These are phyloP conservation scores for Caenorhabditis afra DNA, from an alignment of 2,888 invertebrate species.

Conservation along the genomic window DNA sequence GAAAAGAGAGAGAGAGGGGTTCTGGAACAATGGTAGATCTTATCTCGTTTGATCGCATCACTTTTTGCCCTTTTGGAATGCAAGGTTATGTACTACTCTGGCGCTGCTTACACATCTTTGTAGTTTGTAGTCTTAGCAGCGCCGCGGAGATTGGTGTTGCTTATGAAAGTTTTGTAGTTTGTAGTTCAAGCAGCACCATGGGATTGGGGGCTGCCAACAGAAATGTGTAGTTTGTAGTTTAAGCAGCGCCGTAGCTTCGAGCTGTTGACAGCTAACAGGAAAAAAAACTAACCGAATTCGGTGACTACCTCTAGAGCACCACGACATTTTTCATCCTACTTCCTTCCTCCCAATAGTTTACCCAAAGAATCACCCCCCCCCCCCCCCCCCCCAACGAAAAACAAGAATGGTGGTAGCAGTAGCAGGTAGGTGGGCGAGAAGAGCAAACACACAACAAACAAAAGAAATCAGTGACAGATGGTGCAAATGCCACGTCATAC, in stretches of 20 bases:
- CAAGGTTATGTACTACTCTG: neutral
- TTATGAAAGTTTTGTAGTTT: too few relatives aligned
- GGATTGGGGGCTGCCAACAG: too few relatives aligned
- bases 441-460: neutral
- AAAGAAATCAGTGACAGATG: neutral
- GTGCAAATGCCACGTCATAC: neutral
- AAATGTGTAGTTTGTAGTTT: too few relatives aligned
- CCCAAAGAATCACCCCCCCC: conserved; percentile 1
- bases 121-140: conserved; percentile 15
- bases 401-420: conserved; percentile 1
- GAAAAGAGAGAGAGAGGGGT: neutral
- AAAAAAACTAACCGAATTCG: too few relatives aligned
- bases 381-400: neutral
- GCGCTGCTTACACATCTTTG: neutral
- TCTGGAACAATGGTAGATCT: conserved; percentile 10
- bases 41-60: neutral
- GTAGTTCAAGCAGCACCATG: too few relatives aligned
- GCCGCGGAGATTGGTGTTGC: too few relatives aligned
- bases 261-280: too few relatives aligned
- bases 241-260: too few relatives aligned
- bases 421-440: neutral
- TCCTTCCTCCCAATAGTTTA: conserved; percentile 3
- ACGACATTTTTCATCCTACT: too few relatives aligned
- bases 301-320: too few relatives aligned
- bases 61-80: conserved; percentile 1